phyloP scores from a whole-genome alignment of 1,140 invertebrate species.

The Anoplophora glabripennis region DNA sequence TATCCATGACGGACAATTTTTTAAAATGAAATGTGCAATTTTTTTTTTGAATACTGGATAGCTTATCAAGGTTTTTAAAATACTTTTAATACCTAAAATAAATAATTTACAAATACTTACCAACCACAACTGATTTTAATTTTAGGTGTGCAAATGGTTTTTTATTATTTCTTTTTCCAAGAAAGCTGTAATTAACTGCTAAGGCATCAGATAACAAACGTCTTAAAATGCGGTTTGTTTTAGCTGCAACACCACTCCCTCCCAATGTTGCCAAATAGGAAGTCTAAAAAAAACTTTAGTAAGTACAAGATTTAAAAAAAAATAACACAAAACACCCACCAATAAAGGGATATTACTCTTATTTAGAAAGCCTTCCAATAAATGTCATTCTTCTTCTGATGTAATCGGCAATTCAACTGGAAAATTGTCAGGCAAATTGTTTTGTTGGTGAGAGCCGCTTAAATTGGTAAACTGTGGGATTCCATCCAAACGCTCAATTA shows the following conservation, averaged over 20 bases:
- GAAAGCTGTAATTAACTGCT: conserved; percentile 16
- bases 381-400: neutral
- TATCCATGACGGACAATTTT: too few species aligned
- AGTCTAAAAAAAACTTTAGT: neutral
- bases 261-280: neutral
- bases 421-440: too few species aligned
- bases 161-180: conserved; percentile 19
- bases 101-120: conserved; percentile 39
- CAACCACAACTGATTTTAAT: conserved; percentile 41
- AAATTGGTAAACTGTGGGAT: too few species aligned
- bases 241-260: conserved; percentile 1
- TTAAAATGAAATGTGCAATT: too few species aligned
- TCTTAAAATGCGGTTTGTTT: conserved; percentile 11
- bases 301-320: neutral
- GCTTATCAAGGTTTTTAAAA: too few species aligned
- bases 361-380: neutral
- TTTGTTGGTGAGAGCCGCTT: too few species aligned
- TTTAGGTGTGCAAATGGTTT: conserved; percentile 50
- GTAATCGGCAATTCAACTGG: neutral
- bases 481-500: too few species aligned
- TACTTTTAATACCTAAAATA: conserved; percentile 50
- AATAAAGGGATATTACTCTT: conserved; percentile 1
- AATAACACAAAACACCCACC: neutral
- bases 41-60: too few species aligned
- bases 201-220: conserved; percentile 30